Percentiles rank a stretch among this genome's conserved stretches.
phyloP scores from a whole-genome alignment of 2,113 vertebrate genomes.

The Tamias sibiricus region DNA sequence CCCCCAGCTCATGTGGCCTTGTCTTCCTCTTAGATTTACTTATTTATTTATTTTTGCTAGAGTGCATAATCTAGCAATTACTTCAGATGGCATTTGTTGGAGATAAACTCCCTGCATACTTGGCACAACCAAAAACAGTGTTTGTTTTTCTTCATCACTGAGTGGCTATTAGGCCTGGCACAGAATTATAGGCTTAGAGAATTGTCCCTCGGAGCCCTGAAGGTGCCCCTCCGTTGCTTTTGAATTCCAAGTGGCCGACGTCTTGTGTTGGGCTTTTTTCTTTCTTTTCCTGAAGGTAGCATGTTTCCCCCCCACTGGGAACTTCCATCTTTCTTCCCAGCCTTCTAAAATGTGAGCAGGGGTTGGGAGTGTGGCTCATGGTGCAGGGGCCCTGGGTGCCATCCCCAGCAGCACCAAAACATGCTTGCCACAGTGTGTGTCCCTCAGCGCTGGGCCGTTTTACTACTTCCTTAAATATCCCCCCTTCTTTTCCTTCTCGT shows the following conservation, averaged over 20 bases:
- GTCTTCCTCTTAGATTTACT: not conserved
- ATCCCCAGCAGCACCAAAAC: too few relatives aligned
- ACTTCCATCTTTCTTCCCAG: not conserved
- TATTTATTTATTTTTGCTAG: not conserved
- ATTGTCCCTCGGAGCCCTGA: not conserved
- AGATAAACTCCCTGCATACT: constrained; percentile 1
- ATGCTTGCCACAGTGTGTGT: not conserved
- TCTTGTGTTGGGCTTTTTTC: not conserved
- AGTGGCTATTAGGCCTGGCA: not conserved
- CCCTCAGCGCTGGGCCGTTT: not conserved
- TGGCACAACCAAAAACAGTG: not conserved
- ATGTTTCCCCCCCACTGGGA: not conserved
- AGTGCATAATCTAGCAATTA: not conserved
- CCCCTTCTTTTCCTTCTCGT: not conserved
- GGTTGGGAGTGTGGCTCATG: too few relatives aligned
- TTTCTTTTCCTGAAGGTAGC: not conserved
- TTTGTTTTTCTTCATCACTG: not conserved
- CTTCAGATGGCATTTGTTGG: constrained; percentile 37
- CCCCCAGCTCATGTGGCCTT: not conserved
- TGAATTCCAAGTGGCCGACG: not conserved
- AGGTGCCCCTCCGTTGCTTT: not conserved
- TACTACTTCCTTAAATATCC: not conserved
- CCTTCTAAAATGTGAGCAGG: not conserved
- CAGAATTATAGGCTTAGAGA: not conserved
- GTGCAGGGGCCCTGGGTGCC: too few relatives aligned